Evolutionary conservation across 2,113 vertebrate species (phyloP), one percentile per base, ranked within the genome.

Genomic region (Eretmochelys imbricata): DNA sequence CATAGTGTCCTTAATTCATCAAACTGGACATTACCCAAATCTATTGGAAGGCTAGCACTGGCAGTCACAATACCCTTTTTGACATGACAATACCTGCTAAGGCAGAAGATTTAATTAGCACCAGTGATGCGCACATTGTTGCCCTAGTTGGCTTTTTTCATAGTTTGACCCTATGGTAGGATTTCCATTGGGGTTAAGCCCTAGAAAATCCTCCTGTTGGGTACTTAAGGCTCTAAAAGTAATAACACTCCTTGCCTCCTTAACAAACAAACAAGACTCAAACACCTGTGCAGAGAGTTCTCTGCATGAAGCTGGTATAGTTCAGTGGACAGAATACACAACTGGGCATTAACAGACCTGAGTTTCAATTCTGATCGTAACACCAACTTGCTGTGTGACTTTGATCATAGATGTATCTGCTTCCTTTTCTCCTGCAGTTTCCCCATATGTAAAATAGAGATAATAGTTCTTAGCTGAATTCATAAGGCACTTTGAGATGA

Each of bases 141-240:
- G 80, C 50, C 82, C 85, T 90, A 1, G 2, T 0, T 89, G 85
- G 50, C 51, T 22, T 38, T 82, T 81, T 92, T 94, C 42, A 2
- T 50, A 42, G 22, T 75, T 80, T 84, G 51, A 85, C 69, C 31
- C 80, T 75, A 59, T 57, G 2, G 2, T 83, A 89, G 87, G 89
- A 48, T 55, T 91, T 91, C 16, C 57, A 79, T 87, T 94, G 81
- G 49, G 84, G 76, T 95, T 72, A 90, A 90, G 50, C 38, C 82
- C 1, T 50, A 75, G 69, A 89, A 93, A 93, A 90, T 83, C 84
- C 48, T 81, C 53, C 80, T 90, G 81, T 86, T 80, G 82, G 53
- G 84, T 95, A 95, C 75, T 87, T 89, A 90, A 59, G 51, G 25
- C 53, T 89, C 84, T 29, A 81, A 82, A 92, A 85, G 53, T 82